Evolutionary conservation across 2,888 invertebrate genomes (phyloP), one percentile per base, ranked within the genome.

Genomic region (Thysanoteuthis rhombus): DNA sequence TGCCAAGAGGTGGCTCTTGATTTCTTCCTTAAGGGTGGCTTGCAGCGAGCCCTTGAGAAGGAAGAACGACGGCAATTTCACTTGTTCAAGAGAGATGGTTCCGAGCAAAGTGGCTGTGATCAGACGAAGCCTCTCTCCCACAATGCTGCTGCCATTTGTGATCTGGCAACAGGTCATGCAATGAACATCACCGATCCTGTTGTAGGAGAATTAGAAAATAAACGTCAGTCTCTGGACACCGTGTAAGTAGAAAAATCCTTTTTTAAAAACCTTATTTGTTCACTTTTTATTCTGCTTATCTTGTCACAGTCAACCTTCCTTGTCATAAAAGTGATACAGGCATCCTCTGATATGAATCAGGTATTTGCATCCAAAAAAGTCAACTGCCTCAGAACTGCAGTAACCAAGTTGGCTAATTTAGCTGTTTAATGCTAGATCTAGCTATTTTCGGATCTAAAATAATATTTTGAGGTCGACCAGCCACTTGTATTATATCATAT

Each of bases 11-110:
- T 94, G 3, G 95, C 96, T 38, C 93, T 95, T n/a, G 96, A 97
- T 58, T 97, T 96, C 94, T 97, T 96, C 94, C 94, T 94, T 40
- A 92, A 95, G 2, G 96, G 95, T 47, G 96, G 96, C 12, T 94
- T 97, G 75, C 94, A 95, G 90, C 96, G 95, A 93, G 95, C 95
- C 10, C 94, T 96, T 40, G 96, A 96, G 75, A 97, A 96, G 94
- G 96, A 96, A 36, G 42, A 39, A 52, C 93, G 93, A 19, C 93
- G 93, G 12, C 5, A 45, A 10, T 45, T n/a, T 40, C 92, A 92
- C 28, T 5, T 45, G 5, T n/a, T 32, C 19, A 92, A 19, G n/a
- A 32, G n/a, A 92, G n/a, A 42, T 1, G 6, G 6, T 42, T 42
- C 92, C 32, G 25, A 40, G 40, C n/a, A 45, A 40, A 45, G 45